These are phyloP conservation scores for Macaria notata DNA, from an alignment of 2,888 invertebrate species.

Conservation along the genomic window DNA sequence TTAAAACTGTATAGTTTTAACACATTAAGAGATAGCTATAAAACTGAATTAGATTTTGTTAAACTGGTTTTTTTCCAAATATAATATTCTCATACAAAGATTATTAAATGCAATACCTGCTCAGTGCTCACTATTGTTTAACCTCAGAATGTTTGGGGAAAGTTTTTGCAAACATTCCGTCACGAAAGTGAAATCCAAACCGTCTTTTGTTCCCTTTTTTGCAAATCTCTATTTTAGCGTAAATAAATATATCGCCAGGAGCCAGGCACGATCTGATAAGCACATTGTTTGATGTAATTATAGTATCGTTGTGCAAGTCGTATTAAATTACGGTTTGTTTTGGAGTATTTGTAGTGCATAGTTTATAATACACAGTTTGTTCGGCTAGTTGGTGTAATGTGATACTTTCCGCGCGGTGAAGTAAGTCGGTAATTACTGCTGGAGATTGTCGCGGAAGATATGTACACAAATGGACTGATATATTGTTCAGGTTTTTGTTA, in stretches of 20 bases:
- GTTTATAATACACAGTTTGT: constrained; percentile 60
- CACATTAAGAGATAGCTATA: too few relatives aligned
- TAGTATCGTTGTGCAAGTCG: constrained; percentile 50
- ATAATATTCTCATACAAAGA: too few relatives aligned
- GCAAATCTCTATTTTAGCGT: constrained; percentile 27
- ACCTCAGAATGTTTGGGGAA: not conserved
- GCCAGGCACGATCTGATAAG: constrained; percentile 47
- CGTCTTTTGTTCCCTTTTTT: constrained; percentile 21
- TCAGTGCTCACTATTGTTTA: too few relatives aligned
- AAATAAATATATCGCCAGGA: constrained; percentile 42
- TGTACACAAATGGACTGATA: constrained; percentile 24
- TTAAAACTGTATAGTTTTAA: too few relatives aligned
- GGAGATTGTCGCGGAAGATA: constrained; percentile 22
- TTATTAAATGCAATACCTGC: too few relatives aligned
- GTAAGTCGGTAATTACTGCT: constrained; percentile 60
- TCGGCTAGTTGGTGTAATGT: constrained; percentile 49
- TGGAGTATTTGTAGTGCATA: constrained; percentile 57
- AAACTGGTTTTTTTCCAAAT: too few relatives aligned
- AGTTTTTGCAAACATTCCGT: constrained; percentile 7
- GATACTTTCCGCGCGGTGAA: constrained; percentile 58
- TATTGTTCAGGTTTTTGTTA: constrained; percentile 6
- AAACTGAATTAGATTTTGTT: too few relatives aligned
- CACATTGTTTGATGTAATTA: constrained; percentile 70
- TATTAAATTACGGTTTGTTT: constrained; percentile 54
- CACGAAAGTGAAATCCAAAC: constrained; percentile 32